phyloP scores from a whole-genome alignment of 2,888 invertebrate genomes.

The Nephrotoma appendiculata region DNA sequence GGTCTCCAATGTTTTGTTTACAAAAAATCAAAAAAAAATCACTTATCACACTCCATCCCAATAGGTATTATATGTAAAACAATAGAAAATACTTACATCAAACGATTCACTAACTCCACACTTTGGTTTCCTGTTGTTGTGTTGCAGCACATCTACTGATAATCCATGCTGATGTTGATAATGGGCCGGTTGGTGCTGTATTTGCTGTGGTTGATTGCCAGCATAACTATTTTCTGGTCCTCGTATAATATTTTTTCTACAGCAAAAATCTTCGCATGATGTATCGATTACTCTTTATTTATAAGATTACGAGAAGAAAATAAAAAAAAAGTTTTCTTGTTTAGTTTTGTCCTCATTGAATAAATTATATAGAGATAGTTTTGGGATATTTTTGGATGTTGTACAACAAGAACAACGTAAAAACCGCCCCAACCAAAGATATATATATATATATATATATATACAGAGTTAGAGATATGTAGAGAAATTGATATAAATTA shows the following conservation, averaged over 20 bases:
- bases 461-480: background rate
- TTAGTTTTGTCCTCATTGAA: background rate
- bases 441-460: too few species aligned
- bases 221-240: background rate
- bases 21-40: too few species aligned
- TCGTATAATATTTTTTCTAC: background rate
- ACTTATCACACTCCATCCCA: too few species aligned
- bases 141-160: background rate
- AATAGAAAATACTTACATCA: background rate
- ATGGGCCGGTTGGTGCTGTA: background rate
- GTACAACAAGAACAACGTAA: background rate
- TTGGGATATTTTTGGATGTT: background rate
- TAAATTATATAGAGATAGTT: background rate
- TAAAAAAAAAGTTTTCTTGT: background rate
- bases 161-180: background rate
- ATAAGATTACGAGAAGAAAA: background rate
- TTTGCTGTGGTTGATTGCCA: background rate
- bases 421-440: background rate
- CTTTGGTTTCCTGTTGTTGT: background rate
- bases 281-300: slow-evolving; percentile 2
- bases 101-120: background rate
- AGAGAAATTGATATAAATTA: background rate
- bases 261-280: background rate
- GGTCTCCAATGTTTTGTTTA: background rate
- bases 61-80: too few species aligned